phyloP scores from a whole-genome alignment of 2,888 invertebrate species.

The Fabriciana adippe region DNA sequence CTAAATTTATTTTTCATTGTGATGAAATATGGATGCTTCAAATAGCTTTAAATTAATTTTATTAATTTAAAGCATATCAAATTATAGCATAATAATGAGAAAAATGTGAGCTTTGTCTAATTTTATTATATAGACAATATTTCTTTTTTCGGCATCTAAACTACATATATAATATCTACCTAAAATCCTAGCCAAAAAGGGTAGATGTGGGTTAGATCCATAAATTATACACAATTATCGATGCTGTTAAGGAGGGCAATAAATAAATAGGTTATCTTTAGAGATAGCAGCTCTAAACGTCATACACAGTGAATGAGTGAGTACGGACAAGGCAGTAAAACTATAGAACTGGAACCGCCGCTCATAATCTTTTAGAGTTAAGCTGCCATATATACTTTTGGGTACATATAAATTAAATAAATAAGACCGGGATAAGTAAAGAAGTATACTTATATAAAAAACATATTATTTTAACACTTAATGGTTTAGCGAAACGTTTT shows the following conservation, averaged over 20 bases:
- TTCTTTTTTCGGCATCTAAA: too few species aligned
- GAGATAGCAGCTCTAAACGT: slow-evolving; percentile 42
- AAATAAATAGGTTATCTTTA: slow-evolving; percentile 44
- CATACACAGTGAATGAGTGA: slow-evolving; percentile 40
- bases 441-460: neutral
- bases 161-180: too few species aligned
- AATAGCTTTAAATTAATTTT: too few species aligned
- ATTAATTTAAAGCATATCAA: too few species aligned
- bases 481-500: neutral
- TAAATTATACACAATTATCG: slow-evolving; percentile 39
- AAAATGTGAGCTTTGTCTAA: too few species aligned
- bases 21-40: too few species aligned
- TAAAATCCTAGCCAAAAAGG: slow-evolving; percentile 14
- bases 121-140: too few species aligned
- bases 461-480: neutral
- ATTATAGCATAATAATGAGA: too few species aligned
- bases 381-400: slow-evolving; percentile 28
- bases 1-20: neutral
- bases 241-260: slow-evolving; percentile 38
- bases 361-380: slow-evolving; percentile 48
- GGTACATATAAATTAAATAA: neutral
- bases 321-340: slow-evolving; percentile 40
- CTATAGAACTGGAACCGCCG: slow-evolving; percentile 46
- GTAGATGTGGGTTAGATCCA: slow-evolving; percentile 31
- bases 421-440: neutral